Base-by-base conservation (phyloP, 2,888 invertebrate genomes). In the Luperina testacea region DNA sequence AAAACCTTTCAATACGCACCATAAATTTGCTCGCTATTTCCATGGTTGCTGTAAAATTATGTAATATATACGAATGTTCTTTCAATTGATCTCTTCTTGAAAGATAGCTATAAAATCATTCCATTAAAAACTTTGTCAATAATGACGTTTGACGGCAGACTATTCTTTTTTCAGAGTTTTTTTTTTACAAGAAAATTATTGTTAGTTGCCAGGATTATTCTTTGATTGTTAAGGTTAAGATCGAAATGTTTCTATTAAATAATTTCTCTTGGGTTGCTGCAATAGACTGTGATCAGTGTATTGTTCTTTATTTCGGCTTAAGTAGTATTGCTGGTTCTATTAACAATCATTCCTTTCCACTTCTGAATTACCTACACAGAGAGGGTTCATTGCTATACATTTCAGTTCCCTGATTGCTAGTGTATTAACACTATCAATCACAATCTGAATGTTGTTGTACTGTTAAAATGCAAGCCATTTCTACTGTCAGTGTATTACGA, bases 11-110 rank as follows among this genome's bases (percentile, higher is more conserved):
- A 48, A 48, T 80, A 89, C 89, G 78, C 77, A 96, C 96, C 96
- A 96, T 96, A 89, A 88, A 96, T 88, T 96, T 96, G 75, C 92
- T 94, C 0, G 96, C 95, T 72, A 96, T 96, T 87, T 96, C 96
- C 96, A 96, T 96, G 76, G 81, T 84, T 73, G 38, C 63, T 51
- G 24, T 67, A 51, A 48, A 59, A 78, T n/a, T 67, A 57, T 38
- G n/a, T n/a, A n/a, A n/a, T n/a, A n/a, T n/a, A n/a, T n/a, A n/a
- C 0, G 32, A 73, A 24, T 42, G 45, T 51, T 63, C 20, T 65
- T 61, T 17, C 24, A 64, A 63, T 68, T 57, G 24, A 74, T 71
- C 32, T 48, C 11, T 71, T 69, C 8, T 27, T 48, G 20, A 73
- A 76, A 78, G 42, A 65, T 71, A 65, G 51, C 61, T 79, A 42